These are phyloP conservation scores for Tanytarsus gracilentus DNA, from an alignment of 2,888 invertebrate species.

Conservation along the genomic window DNA sequence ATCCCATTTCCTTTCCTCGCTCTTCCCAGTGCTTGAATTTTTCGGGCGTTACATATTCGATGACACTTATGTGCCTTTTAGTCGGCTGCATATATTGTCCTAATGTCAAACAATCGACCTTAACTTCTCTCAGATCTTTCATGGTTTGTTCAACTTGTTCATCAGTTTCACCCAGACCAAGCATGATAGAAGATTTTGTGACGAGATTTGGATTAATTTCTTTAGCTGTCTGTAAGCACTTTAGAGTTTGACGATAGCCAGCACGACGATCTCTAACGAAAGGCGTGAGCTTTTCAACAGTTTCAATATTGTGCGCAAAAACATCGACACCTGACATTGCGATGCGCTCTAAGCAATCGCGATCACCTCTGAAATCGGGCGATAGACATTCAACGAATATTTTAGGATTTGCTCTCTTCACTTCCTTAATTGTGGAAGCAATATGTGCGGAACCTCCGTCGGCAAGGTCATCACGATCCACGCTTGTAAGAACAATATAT, in stretches of 20 bases:
- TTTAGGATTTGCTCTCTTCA: conserved; percentile 68
- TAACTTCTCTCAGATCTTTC: conserved; percentile 68
- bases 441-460: conserved; percentile 94
- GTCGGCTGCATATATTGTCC: conserved; percentile 99
- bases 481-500: conserved; percentile 95
- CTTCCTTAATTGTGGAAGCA: conserved; percentile 80
- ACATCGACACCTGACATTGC: conserved; percentile 84
- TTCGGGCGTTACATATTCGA: conserved; percentile 93
- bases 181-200: conserved; percentile 97
- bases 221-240: conserved; percentile 75
- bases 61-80: conserved; percentile 85
- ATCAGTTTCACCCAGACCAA: conserved; percentile 88
- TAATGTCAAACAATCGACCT: conserved; percentile 91
- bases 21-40: conserved; percentile 83
- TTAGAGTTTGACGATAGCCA: conserved; percentile 80
- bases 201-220: conserved; percentile 68
- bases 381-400: conserved; percentile 94
- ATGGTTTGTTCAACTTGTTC: conserved; percentile 77
- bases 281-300: conserved; percentile 82
- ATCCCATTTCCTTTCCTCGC: conserved; percentile 75
- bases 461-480: conserved; percentile 90
- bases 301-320: conserved; percentile 97
- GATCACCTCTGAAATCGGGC: conserved; percentile 87
- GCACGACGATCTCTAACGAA: conserved; percentile 91
- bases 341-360: conserved; percentile 62